Percentiles rank a stretch among this genome's conserved stretches.
These are phyloP conservation scores for Panthera leo DNA, from an alignment of 2,113 vertebrate species.

Conservation along the genomic window DNA sequence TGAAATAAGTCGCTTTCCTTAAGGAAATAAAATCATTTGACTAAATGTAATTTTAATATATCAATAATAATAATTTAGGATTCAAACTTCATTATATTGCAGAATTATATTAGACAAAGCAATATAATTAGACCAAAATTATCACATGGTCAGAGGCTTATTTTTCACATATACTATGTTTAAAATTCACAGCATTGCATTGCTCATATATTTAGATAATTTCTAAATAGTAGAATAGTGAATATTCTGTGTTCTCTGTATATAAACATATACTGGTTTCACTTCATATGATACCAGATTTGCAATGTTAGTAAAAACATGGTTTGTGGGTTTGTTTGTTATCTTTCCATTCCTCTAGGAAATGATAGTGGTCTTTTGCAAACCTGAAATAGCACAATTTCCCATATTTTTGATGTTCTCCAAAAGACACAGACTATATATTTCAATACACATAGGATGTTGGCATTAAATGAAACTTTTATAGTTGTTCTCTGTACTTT, in stretches of 20 bases:
- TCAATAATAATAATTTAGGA: not conserved
- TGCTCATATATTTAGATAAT: not conserved
- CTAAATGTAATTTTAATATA: not conserved
- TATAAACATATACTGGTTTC: not conserved
- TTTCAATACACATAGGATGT: not conserved
- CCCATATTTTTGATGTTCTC: not conserved
- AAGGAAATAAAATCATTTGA: slow-evolving; percentile 9
- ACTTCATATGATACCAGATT: not conserved
- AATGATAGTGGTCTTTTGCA: not conserved
- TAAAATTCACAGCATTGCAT: not conserved
- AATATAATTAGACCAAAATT: slow-evolving; percentile 20
- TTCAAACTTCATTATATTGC: not conserved
- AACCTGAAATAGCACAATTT: not conserved
- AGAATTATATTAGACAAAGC: slow-evolving; percentile 10
- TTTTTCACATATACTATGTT: not conserved
- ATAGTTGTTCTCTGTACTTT: slow-evolving; percentile 1
- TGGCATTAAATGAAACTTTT: slow-evolving; percentile 11
- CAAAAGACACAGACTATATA: not conserved
- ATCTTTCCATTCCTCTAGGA: not conserved
- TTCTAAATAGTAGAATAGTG: not conserved
- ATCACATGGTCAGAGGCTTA: not conserved
- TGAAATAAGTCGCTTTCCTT: slow-evolving; percentile 19
- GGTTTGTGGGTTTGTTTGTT: not conserved
- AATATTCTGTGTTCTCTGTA: not conserved
- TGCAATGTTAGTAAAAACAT: not conserved